Evolutionary conservation across 2,797 vertebrate genomes (phyloP).

Genomic region (Adelosebastes latens): DNA sequence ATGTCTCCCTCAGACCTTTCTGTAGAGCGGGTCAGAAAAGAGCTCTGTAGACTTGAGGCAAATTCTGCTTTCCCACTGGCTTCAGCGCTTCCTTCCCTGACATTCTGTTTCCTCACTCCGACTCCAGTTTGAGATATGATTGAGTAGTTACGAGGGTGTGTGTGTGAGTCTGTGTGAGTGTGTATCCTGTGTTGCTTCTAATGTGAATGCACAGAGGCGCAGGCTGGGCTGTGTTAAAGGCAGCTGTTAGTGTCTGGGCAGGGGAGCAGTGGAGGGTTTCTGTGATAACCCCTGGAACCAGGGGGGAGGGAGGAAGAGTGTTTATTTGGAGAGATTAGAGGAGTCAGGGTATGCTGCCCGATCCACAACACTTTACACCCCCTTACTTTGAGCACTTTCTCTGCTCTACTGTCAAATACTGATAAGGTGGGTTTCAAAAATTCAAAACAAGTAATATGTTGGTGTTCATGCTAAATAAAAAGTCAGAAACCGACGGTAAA

Average conservation of each 20-base stretch:
- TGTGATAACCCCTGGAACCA: conserved; percentile 70
- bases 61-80: conserved; percentile 68
- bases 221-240: conserved; percentile 54
- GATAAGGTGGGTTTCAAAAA: conserved; percentile 36
- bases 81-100: conserved; percentile 79
- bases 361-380: conserved; percentile 49
- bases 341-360: conserved; percentile 58
- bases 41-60: conserved; percentile 34
- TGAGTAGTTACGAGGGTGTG: conserved; percentile 19
- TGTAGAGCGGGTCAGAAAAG: conserved; percentile 27
- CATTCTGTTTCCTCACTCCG: conserved; percentile 79
- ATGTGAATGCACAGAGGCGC: conserved; percentile 39
- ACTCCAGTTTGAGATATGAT: conserved; percentile 69
- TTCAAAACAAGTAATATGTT: neutral
- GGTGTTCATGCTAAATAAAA: neutral
- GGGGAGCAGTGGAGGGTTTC: conserved; percentile 49
- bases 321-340: conserved; percentile 79
- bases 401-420: conserved; percentile 28
- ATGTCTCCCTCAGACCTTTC: conserved; percentile 4
- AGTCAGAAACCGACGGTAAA: neutral
- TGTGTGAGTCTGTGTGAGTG: conserved; percentile 36
- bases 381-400: conserved; percentile 51
- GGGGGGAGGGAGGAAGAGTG: conserved; percentile 60
- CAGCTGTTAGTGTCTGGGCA: conserved; percentile 47
- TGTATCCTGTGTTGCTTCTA: conserved; percentile 70